These are phyloP conservation scores for Pterois miles DNA, from an alignment of 2,797 vertebrate genomes.

Conservation along the genomic window DNA sequence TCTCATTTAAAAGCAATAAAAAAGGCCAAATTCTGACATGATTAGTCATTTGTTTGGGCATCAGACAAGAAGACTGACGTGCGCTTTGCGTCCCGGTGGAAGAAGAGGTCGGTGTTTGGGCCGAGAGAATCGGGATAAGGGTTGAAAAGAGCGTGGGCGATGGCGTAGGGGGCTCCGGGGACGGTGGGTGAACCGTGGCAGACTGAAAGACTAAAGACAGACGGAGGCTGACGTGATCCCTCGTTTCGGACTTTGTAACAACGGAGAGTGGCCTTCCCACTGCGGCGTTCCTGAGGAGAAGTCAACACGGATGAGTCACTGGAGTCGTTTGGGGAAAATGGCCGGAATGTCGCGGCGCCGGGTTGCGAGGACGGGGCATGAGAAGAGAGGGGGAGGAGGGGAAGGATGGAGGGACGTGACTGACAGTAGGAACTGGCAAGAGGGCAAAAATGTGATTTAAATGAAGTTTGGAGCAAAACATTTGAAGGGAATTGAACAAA, in stretches of 20 bases:
- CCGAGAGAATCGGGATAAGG: conserved; percentile 63
- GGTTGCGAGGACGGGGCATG: conserved; percentile 47
- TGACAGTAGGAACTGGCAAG: conserved; percentile 35
- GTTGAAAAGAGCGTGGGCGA: conserved; percentile 55
- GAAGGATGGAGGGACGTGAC: not conserved
- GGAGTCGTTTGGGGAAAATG: conserved; percentile 54
- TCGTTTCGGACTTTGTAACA: conserved; percentile 1
- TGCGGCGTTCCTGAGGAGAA: conserved; percentile 59
- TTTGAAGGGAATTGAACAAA: conserved; percentile 42
- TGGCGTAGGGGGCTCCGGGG: conserved; percentile 36
- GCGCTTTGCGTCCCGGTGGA: conserved; percentile 47
- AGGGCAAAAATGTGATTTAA: conserved; percentile 39
- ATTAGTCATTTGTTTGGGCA: conserved; percentile 64
- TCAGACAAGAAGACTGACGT: conserved; percentile 52
- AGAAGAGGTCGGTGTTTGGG: conserved; percentile 48
- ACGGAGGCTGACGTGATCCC: conserved; percentile 27
- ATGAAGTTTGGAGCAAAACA: conserved; percentile 21
- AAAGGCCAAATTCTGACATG: conserved; percentile 40
- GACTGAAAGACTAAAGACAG: conserved; percentile 19
- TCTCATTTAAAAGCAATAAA: conserved; percentile 38
- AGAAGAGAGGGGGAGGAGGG: conserved; percentile 39
- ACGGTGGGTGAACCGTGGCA: conserved; percentile 10
- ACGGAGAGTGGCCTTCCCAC: conserved; percentile 48
- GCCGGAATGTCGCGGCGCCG: conserved; percentile 37
- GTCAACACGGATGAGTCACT: conserved; percentile 64